These are phyloP conservation scores for Mactra quadrangularis DNA, from an alignment of 1,140 invertebrate genomes.

Conservation along the genomic window DNA sequence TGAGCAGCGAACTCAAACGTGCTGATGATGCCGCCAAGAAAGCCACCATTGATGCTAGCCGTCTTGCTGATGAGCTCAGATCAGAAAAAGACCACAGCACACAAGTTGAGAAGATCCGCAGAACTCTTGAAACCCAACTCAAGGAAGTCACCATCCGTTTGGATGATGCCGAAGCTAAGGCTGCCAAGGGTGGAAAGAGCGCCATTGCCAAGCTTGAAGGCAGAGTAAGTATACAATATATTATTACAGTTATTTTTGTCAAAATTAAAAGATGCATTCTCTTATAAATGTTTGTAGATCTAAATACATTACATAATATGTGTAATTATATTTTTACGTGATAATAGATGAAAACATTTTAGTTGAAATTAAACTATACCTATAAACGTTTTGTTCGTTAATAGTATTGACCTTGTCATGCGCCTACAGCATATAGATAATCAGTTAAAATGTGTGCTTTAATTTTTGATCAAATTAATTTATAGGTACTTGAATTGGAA, in stretches of 20 bases:
- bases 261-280: too few species aligned
- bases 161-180: slow-evolving; percentile 97
- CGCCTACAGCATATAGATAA: too few species aligned
- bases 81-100: slow-evolving; percentile 99
- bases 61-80: slow-evolving; percentile 98
- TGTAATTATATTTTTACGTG: too few species aligned
- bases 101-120: slow-evolving; percentile 98
- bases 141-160: slow-evolving; percentile 98
- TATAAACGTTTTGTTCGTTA: too few species aligned
- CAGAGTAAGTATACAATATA: slow-evolving; percentile 76
- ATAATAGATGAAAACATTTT: not conserved
- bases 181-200: slow-evolving; percentile 98
- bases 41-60: slow-evolving; percentile 98
- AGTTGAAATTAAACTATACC: too few species aligned
- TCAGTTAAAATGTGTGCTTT: too few species aligned
- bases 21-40: slow-evolving; percentile 86
- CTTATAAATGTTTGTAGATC: too few species aligned
- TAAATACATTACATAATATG: too few species aligned
- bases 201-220: slow-evolving; percentile 86
- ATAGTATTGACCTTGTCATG: too few species aligned
- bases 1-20: slow-evolving; percentile 79
- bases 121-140: slow-evolving; percentile 97
- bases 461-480: too few species aligned
- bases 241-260: too few species aligned
- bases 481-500: slow-evolving; percentile 90